Evolutionary conservation across 2,888 invertebrate species (phyloP).

Genomic region (Glyphotaelius pellucidus): DNA sequence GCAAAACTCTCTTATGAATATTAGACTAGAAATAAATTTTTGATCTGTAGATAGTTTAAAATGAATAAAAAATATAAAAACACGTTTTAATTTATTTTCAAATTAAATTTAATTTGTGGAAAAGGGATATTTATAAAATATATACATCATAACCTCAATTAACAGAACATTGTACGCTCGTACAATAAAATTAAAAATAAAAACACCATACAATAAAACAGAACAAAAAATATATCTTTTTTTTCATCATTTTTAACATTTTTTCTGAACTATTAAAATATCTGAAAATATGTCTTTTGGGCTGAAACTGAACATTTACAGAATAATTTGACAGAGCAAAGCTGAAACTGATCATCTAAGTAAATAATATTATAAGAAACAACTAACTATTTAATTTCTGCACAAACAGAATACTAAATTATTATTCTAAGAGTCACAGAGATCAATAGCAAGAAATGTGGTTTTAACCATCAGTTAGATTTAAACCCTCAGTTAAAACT

Average conservation of each 20-base stretch:
- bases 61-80: background rate
- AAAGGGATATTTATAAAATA: conserved; percentile 17
- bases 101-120: conserved; percentile 33
- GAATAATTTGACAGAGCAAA: background rate
- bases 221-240: conserved; percentile 14
- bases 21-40: background rate
- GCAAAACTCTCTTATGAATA: too few species aligned
- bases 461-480: background rate
- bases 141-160: background rate
- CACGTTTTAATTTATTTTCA: background rate
- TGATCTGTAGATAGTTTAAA: background rate
- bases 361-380: background rate
- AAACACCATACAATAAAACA: conserved; percentile 19
- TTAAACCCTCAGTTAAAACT: background rate
- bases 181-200: conserved; percentile 17
- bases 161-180: conserved; percentile 17
- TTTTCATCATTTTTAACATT: background rate
- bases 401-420: background rate
- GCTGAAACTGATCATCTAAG: background rate
- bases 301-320: background rate
- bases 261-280: background rate
- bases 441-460: conserved; percentile 3
- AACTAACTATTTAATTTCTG: background rate
- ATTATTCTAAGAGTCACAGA: background rate
- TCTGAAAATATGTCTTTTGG: background rate